phyloP scores from a whole-genome alignment of 1,140 invertebrate genomes.

The Ephestia elutella region DNA sequence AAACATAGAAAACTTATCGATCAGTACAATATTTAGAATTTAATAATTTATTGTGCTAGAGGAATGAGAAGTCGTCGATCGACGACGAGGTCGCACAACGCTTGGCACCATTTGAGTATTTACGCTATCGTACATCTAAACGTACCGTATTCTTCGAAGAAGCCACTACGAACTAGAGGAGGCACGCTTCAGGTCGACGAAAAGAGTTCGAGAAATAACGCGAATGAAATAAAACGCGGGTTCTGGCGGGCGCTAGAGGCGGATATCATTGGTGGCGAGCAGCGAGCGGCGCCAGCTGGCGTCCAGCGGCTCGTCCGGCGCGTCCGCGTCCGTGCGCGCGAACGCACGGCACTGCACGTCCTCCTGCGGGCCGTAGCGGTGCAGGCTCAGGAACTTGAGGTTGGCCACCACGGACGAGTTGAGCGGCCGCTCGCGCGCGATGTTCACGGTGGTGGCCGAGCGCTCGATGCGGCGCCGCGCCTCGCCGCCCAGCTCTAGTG shows the following conservation, averaged over 20 bases:
- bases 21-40: constrained; percentile 43
- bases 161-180: constrained; percentile 56
- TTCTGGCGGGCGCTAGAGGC: constrained; percentile 37
- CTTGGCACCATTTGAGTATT: constrained; percentile 70
- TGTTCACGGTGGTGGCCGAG: constrained; percentile 59
- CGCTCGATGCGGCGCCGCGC: constrained; percentile 52
- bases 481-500: constrained; percentile 47
- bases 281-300: constrained; percentile 28
- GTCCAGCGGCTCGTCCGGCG: constrained; percentile 7
- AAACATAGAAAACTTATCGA: constrained; percentile 31
- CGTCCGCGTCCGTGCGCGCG: constrained; percentile 25
- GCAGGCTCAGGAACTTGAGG: constrained; percentile 57
- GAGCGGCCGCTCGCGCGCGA: constrained; percentile 40
- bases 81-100: constrained; percentile 41
- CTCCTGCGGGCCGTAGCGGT: constrained; percentile 57
- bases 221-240: constrained; percentile 25
- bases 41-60: constrained; percentile 49
- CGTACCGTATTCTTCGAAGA: constrained; percentile 48
- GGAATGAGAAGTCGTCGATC: constrained; percentile 55
- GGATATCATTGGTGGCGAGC: constrained; percentile 50
- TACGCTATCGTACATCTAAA: constrained; percentile 50
- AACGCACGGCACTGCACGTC: constrained; percentile 46
- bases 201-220: constrained; percentile 57
- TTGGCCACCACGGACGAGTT: constrained; percentile 62
- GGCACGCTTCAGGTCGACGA: constrained; percentile 63